These are phyloP conservation scores for Leucosticte australis DNA, from an alignment of 2,113 vertebrate species.

Conservation along the genomic window DNA sequence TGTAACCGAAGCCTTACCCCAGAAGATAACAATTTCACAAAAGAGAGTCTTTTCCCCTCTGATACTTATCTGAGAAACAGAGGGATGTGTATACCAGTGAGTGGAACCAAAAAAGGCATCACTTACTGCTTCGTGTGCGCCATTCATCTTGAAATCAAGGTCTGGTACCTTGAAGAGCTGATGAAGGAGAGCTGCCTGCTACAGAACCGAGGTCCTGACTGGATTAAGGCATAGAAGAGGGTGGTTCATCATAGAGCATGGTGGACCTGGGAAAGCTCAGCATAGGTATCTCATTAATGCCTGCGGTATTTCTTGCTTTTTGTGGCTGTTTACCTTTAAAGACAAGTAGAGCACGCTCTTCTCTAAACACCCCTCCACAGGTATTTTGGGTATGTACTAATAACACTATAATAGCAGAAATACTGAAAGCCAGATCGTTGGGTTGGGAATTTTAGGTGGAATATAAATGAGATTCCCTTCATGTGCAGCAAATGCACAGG, in stretches of 20 bases:
- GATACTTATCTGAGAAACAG: neutral
- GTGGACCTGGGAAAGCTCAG: neutral
- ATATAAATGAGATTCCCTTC: neutral
- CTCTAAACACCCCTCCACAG: neutral
- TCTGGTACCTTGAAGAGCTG: neutral
- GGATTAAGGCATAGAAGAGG: neutral
- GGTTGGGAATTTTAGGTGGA: neutral
- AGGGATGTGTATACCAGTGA: neutral
- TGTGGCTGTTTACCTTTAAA: neutral
- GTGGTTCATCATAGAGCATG: neutral
- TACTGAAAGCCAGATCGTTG: neutral
- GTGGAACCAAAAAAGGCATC: neutral
- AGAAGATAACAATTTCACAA: neutral
- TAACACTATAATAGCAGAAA: neutral
- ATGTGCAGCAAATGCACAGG: fast-evolving
- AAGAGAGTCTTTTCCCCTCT: neutral
- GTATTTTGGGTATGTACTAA: neutral
- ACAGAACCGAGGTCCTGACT: neutral
- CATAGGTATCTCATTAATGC: neutral
- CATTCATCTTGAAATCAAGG: neutral
- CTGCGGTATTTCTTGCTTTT: neutral
- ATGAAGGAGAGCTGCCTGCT: neutral
- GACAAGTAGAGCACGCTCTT: neutral
- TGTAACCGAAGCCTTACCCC: neutral
- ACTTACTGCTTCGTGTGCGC: neutral